Conservation (phyloP, 92 coral and sea anemone species). For the Umimayanthus kanabou region DNA sequence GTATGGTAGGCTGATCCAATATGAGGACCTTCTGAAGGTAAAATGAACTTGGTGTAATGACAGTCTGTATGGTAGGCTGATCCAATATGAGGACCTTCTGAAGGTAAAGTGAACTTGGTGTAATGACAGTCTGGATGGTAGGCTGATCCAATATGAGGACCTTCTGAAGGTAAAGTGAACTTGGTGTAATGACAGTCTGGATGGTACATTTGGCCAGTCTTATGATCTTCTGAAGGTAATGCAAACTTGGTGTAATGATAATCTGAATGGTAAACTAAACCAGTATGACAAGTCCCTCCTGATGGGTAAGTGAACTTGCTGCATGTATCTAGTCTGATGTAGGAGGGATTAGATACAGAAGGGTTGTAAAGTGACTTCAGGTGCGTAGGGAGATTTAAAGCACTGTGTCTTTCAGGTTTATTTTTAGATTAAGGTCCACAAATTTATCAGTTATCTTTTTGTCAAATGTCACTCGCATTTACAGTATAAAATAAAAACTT, state of each 20-base stretch:
- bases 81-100: conserved; percentile 71
- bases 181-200: conserved; percentile 62
- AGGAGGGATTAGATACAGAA: too few species aligned
- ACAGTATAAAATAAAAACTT: too few species aligned
- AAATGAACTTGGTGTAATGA: background rate
- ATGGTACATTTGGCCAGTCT: conserved; percentile 77
- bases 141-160: conserved; percentile 64
- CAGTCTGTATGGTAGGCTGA: background rate
- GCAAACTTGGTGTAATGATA: background rate
- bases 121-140: conserved; percentile 60
- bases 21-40: conserved; percentile 76
- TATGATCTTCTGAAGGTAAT: conserved; percentile 73
- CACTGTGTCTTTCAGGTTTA: too few species aligned
- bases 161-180: conserved; percentile 60
- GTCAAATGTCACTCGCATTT: too few species aligned
- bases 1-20: conserved; percentile 21
- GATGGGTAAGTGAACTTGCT: conserved; percentile 45
- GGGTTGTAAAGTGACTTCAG: too few species aligned
- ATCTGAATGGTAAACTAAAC: conserved; percentile 66
- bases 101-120: conserved; percentile 46
- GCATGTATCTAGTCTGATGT: too few species aligned
- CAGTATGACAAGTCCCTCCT: conserved; percentile 71
- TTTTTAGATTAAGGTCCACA: too few species aligned
- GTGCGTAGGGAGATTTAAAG: too few species aligned
- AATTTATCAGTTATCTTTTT: too few species aligned